These are phyloP conservation scores for Megastigmus dorsalis DNA, from an alignment of 2,888 invertebrate genomes.

Conservation along the genomic window DNA sequence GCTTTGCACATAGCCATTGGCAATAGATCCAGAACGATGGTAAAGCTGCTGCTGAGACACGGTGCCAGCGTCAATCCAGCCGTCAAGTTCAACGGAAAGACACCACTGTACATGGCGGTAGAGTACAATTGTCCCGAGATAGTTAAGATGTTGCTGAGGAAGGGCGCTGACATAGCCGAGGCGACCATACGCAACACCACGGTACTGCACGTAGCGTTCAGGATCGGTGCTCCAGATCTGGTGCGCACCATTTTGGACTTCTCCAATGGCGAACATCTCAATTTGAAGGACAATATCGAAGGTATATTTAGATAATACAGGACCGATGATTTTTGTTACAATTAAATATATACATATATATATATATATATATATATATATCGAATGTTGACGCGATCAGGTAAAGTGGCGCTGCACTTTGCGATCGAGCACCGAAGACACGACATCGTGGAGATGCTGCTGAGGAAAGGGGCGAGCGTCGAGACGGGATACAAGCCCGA, in stretches of 20 bases:
- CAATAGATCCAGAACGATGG: neutral
- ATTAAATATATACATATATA: too few species aligned
- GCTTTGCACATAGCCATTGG: slow-evolving; percentile 1
- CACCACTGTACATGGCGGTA: slow-evolving; percentile 13
- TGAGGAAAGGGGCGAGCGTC: too few species aligned
- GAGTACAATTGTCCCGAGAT: neutral
- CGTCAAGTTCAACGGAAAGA: neutral
- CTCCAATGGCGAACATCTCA: neutral
- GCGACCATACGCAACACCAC: neutral
- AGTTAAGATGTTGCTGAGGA: neutral
- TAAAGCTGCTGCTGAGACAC: neutral
- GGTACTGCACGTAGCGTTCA: neutral
- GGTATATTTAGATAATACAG: too few species aligned
- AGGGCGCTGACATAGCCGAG: neutral
- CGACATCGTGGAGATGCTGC: too few species aligned
- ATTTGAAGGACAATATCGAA: neutral
- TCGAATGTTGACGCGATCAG: too few species aligned
- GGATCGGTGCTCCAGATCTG: neutral
- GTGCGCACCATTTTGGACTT: neutral
- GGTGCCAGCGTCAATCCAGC: neutral
- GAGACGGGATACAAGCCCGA: too few species aligned
- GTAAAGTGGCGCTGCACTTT: too few species aligned
- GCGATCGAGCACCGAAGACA: too few species aligned
- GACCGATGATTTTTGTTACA: too few species aligned
- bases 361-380: too few species aligned